Evolutionary conservation across 1,140 invertebrate genomes (phyloP), one percentile per base, ranked within the genome.

Genomic region (Papilio machaon): DNA sequence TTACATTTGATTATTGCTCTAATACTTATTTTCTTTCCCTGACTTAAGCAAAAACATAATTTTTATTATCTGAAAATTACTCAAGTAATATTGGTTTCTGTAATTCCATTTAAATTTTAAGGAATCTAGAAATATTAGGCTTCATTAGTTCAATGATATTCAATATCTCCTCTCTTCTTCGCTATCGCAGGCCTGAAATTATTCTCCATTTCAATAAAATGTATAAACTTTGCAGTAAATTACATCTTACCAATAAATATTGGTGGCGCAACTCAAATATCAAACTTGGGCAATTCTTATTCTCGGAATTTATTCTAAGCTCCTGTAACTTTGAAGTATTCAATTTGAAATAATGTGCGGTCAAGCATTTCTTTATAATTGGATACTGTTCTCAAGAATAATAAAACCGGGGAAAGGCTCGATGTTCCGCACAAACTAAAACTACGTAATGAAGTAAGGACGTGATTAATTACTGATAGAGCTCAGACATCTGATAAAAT

Each of bases 321-420:
- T 13, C 2, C 52, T 70, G 64, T 35, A 70, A 35, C 64, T 70
- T 70, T 70, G 64, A 70, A 70, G 64, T 70, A 70, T 70, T 70
- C 64, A 70, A 70, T 70, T 70, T 38, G 64, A 70, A 35, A 35
- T 70, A 70, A 70, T 15, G 30, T 70, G 64, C 64, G 64, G 64
- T 70, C 64, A 70, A 19, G 64, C 64, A 35, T 70, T 38, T 70
- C 64, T 70, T 70, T 70, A 70, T 70, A 70, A 70, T 70, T 70
- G 30, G 30, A 70, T 70, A 70, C 13, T 70, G 23, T 70, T 70
- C 30, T 13, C 15, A 70, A 67, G 64, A 70, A 70, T 35, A 64
- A 30, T 64, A 23, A 30, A 70, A 70, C 9, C 10, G 19, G 30
- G 11, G 60, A 64, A 30, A 30, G 11, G 30, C 64, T 13, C 11